phyloP scores from a whole-genome alignment of 2,888 invertebrate species.

The Oegoconia quadripuncta region DNA sequence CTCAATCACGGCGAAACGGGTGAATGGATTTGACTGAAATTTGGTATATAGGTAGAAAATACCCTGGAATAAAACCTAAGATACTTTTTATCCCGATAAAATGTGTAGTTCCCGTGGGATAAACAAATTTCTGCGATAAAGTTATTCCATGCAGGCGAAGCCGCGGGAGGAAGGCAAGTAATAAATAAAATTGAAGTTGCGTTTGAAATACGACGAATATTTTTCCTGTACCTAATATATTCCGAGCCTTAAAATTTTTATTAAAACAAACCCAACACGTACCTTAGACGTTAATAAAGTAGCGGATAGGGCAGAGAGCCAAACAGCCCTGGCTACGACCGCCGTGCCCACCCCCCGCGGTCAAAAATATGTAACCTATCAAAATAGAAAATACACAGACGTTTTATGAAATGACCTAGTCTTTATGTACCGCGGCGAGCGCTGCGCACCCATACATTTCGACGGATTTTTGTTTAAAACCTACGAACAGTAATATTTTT shows the following conservation, averaged over 20 bases:
- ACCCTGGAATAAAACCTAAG: no score
- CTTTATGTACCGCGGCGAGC: constrained; percentile 35
- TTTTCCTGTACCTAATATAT: no score
- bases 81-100: no score
- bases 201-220: no score
- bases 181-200: no score
- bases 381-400: constrained; percentile 48
- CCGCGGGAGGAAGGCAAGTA: no score
- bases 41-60: no score
- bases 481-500: constrained; percentile 11
- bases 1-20: no score
- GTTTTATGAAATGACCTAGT: constrained; percentile 49
- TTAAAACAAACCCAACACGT: constrained; percentile 32
- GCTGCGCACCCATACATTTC: constrained; percentile 13
- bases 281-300: constrained; percentile 50
- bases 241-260: constrained; percentile 27
- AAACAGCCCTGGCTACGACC: constrained; percentile 46
- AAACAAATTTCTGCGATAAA: no score
- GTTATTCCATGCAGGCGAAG: no score
- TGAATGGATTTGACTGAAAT: no score
- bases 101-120: no score
- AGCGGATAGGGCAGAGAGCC: constrained; percentile 47
- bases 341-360: constrained; percentile 46
- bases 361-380: constrained; percentile 62
- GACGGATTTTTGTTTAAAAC: constrained; percentile 23